These are phyloP conservation scores for Rynchops niger DNA, from an alignment of 2,113 vertebrate genomes.

Conservation along the genomic window DNA sequence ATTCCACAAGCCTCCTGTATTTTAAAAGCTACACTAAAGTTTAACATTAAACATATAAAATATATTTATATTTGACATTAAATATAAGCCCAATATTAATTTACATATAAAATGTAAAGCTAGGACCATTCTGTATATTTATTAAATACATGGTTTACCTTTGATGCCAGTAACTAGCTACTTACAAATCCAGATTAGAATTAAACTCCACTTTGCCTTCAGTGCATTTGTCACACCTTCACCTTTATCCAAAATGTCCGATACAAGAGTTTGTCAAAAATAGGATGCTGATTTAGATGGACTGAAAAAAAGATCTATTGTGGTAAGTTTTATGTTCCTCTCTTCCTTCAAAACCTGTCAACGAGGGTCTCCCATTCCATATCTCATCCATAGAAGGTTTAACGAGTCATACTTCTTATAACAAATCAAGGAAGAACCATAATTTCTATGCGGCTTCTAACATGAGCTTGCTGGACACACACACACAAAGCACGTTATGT, in stretches of 20 bases:
- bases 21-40: neutral
- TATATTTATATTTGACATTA: neutral
- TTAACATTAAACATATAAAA: neutral
- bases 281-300: neutral
- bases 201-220: neutral
- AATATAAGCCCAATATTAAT: neutral
- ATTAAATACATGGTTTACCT: neutral
- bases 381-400: neutral
- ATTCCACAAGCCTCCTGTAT: neutral
- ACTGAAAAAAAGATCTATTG: neutral
- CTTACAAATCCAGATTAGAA: neutral
- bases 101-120: neutral
- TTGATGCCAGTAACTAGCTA: neutral
- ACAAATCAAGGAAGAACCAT: neutral
- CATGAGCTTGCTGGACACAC: neutral
- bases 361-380: neutral
- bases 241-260: neutral
- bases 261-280: neutral
- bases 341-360: neutral
- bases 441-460: neutral
- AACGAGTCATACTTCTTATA: neutral
- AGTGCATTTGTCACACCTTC: neutral
- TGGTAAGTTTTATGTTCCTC: neutral
- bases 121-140: neutral
- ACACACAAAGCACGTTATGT: neutral